These are phyloP conservation scores for Microcebus murinus DNA, from an alignment of 2,113 vertebrate genomes.

Conservation along the genomic window DNA sequence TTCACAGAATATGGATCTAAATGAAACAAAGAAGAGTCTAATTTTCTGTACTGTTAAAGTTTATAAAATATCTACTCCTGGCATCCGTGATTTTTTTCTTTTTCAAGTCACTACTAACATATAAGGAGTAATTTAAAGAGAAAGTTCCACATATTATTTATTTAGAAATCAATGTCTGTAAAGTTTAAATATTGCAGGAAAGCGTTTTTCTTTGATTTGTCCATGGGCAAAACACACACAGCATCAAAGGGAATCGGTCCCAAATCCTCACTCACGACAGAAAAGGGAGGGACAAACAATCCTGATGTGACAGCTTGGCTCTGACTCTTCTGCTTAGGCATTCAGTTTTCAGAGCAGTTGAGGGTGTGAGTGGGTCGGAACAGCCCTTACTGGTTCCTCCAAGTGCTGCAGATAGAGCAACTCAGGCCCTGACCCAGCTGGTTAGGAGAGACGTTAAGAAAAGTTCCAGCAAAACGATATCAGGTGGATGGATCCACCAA, in stretches of 20 bases:
- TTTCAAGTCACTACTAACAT: background rate
- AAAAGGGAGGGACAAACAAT: background rate
- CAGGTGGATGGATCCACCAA: background rate
- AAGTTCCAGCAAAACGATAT: background rate
- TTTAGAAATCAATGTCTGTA: background rate
- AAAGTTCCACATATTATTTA: background rate
- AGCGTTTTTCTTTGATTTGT: background rate
- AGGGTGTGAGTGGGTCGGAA: background rate
- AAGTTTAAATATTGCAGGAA: background rate
- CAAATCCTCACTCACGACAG: background rate
- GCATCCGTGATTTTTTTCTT: background rate
- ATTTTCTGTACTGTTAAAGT: background rate
- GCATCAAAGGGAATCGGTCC: background rate
- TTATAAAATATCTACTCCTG: background rate
- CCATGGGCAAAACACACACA: background rate
- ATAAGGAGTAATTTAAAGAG: background rate
- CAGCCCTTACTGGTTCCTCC: too few relatives aligned
- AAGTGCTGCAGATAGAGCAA: too few relatives aligned
- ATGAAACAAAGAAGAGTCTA: background rate
- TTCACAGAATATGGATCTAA: background rate
- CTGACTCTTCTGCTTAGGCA: background rate
- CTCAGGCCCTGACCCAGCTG: background rate
- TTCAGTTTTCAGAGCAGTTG: background rate
- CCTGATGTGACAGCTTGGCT: background rate
- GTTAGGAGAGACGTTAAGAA: background rate